Percentiles rank a stretch among this genome's conserved stretches.
Conservation (phyloP, 1,140 invertebrate genomes). For the Hirudo medicinalis region DNA sequence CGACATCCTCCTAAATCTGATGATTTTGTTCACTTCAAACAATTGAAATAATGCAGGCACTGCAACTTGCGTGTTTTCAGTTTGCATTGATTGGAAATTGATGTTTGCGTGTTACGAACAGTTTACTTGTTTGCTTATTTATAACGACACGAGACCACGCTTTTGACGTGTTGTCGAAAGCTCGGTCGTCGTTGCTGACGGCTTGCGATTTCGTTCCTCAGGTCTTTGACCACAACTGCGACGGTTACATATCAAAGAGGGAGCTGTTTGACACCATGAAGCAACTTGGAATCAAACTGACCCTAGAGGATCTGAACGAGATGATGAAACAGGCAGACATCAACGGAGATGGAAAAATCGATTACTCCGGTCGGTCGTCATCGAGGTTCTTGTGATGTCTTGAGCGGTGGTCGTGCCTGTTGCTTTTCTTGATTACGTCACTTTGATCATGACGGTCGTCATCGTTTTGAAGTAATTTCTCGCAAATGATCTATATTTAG, state of each 20-base stretch:
- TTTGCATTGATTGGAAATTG: too few relatives aligned
- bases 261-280: slow-evolving; percentile 25
- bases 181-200: too few relatives aligned
- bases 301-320: slow-evolving; percentile 27
- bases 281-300: slow-evolving; percentile 28
- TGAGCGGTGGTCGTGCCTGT: background rate
- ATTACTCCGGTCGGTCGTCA: slow-evolving; percentile 27
- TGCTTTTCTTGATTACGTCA: background rate
- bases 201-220: background rate
- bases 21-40: too few relatives aligned
- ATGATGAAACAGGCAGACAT: slow-evolving; percentile 31
- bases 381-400: background rate
- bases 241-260: slow-evolving; percentile 21
- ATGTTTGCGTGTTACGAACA: too few relatives aligned
- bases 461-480: background rate
- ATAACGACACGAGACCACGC: too few relatives aligned
- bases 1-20: too few relatives aligned
- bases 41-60: too few relatives aligned
- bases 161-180: too few relatives aligned
- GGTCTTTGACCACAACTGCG: slow-evolving; percentile 20
- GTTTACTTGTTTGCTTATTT: too few relatives aligned
- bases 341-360: slow-evolving; percentile 30
- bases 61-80: too few relatives aligned
- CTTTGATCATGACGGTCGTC: background rate
- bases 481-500: background rate